Evolutionary conservation across 37 sponge, comb jelly and placozoan genomes (phyloP).

Genomic region (Mnemiopsis leidyi): DNA sequence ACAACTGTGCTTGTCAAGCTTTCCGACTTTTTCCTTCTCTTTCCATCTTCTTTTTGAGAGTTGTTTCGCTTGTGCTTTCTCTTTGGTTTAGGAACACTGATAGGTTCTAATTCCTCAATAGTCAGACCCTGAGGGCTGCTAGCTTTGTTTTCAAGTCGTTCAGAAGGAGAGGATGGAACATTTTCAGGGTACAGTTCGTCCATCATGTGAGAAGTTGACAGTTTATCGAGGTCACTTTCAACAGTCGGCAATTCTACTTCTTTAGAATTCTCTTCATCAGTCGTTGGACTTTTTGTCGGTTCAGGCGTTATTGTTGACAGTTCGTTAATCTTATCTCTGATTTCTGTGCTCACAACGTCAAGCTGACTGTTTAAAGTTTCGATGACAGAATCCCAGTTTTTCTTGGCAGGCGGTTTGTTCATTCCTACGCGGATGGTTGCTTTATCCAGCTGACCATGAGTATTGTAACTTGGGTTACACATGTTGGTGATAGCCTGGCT

Average conservation of each 20-base stretch:
- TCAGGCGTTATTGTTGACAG: neutral
- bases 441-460: neutral
- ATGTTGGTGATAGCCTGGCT: constrained; percentile 9
- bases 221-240: neutral
- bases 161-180: neutral
- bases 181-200: constrained; percentile 32
- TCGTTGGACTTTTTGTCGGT: neutral
- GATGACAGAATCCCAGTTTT: constrained; percentile 12
- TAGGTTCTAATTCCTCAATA: constrained; percentile 50
- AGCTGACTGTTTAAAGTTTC: constrained; percentile 35
- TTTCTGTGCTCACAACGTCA: constrained; percentile 26
- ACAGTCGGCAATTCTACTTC: neutral
- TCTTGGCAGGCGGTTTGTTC: neutral
- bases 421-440: constrained; percentile 1
- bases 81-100: constrained; percentile 5
- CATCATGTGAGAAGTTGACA: neutral
- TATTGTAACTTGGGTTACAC: neutral
- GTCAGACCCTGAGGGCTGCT: neutral
- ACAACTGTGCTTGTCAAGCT: neutral
- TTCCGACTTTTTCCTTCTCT: neutral
- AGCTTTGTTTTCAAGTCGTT: neutral
- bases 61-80: constrained; percentile 4
- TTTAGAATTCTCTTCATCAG: neutral
- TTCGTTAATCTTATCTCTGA: constrained; percentile 27
- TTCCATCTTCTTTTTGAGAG: neutral